Percentiles rank a stretch among this genome's conserved stretches.
Evolutionary conservation across 2,113 vertebrate genomes (phyloP).

Genomic region (Scophthalmus maximus): DNA sequence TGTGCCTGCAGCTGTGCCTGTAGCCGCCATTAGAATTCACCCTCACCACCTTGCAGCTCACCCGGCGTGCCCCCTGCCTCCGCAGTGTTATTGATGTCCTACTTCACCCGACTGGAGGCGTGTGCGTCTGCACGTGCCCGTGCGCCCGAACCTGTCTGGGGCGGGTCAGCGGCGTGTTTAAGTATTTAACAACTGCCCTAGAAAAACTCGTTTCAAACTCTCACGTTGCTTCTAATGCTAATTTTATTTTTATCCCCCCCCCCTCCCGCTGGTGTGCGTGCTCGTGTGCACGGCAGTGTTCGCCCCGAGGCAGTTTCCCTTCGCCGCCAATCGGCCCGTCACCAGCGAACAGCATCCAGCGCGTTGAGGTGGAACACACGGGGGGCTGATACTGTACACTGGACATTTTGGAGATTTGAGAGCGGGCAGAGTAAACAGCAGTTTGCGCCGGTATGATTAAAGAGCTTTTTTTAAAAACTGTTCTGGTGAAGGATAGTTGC

Average conservation of each 20-base stretch:
- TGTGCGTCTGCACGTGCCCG: background rate
- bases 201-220: conserved; percentile 56
- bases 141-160: background rate
- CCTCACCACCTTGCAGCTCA: conserved; percentile 48
- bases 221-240: conserved; percentile 26
- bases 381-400: conserved; percentile 5
- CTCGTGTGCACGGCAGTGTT: background rate
- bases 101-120: conserved; percentile 24
- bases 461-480: conserved; percentile 21
- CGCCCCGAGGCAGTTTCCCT: conserved; percentile 33
- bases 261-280: background rate
- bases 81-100: conserved; percentile 57
- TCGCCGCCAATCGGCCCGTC: conserved; percentile 45
- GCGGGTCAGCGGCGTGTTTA: conserved; percentile 51
- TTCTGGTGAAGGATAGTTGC: conserved; percentile 8
- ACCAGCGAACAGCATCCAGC: conserved; percentile 15
- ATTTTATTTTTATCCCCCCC: conserved; percentile 5
- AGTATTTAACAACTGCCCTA: conserved; percentile 55
- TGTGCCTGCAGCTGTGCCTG: conserved; percentile 44
- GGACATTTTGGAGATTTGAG: conserved; percentile 22
- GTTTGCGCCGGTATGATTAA: conserved; percentile 16
- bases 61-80: conserved; percentile 45
- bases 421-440: conserved; percentile 10
- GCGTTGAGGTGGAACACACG: conserved; percentile 20
- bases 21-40: conserved; percentile 53